Percentiles rank a stretch among this genome's conserved stretches.
phyloP scores from a whole-genome alignment of 2,113 vertebrate species.

The Sitta europaea region DNA sequence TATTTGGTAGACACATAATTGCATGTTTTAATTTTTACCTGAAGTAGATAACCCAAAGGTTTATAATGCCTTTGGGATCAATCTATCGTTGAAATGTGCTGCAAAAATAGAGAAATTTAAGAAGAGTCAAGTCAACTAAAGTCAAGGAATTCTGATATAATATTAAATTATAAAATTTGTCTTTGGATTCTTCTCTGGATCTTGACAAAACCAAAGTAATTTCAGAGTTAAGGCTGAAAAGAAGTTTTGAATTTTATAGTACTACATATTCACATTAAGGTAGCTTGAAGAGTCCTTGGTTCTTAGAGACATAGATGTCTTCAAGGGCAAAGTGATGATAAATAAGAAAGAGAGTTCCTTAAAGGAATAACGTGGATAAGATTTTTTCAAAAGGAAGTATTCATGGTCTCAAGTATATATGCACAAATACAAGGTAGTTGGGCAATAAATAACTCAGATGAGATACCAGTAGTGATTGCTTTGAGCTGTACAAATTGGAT shows the following conservation, averaged over 20 bases:
- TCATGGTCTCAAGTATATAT: background rate
- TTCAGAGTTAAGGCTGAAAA: background rate
- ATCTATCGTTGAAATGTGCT: constrained; percentile 49
- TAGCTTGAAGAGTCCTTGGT: background rate
- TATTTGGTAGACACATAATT: constrained; percentile 57
- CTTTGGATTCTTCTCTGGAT: background rate
- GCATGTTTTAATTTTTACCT: constrained; percentile 61
- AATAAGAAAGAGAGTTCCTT: background rate
- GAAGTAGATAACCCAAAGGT: constrained; percentile 33
- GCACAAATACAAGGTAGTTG: background rate
- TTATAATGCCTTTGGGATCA: constrained; percentile 52
- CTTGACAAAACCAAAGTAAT: background rate
- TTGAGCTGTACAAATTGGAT: background rate
- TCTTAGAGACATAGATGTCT: background rate
- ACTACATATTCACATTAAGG: background rate
- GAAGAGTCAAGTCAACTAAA: constrained; percentile 1
- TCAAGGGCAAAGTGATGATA: background rate
- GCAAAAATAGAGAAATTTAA: constrained; percentile 23
- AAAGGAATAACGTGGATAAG: background rate
- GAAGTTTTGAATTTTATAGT: background rate
- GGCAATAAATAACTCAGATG: background rate
- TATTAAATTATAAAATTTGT: background rate
- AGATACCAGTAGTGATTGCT: background rate
- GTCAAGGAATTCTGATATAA: background rate
- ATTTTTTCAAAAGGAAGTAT: background rate